Percentiles rank a stretch among this genome's conserved stretches.
Evolutionary conservation across 2,888 invertebrate species (phyloP).

Genomic region (Polymixis lichenea): DNA sequence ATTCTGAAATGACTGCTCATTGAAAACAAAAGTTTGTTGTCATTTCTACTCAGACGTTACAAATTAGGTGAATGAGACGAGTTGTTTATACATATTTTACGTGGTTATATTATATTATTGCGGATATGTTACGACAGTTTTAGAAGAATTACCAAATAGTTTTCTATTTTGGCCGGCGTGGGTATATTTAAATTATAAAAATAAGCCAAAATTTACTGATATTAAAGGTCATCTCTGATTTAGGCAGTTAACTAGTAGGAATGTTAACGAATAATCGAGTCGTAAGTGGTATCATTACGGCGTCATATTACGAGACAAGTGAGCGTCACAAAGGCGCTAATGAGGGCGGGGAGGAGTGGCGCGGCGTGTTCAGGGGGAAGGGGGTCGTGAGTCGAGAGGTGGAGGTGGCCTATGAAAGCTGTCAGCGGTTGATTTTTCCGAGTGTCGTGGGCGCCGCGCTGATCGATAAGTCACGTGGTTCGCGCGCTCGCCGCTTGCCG

Average conservation of each 20-base stretch:
- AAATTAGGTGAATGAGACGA: conserved; percentile 35
- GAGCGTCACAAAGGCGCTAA: conserved; percentile 90
- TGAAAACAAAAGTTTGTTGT: conserved; percentile 67
- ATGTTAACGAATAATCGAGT: conserved; percentile 79
- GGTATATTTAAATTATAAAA: conserved; percentile 9
- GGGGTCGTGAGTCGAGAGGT: conserved; percentile 69
- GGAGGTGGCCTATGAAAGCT: conserved; percentile 87
- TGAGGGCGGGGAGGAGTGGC: conserved; percentile 82
- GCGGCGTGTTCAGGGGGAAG: conserved; percentile 55
- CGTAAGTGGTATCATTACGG: conserved; percentile 87
- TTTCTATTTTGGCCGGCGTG: not conserved
- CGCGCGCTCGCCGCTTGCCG: conserved; percentile 76
- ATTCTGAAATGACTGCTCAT: conserved; percentile 64
- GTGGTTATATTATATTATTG: not conserved
- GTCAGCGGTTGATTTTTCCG: conserved; percentile 91
- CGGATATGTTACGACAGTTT: not conserved
- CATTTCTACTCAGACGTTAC: conserved; percentile 48
- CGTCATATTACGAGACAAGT: conserved; percentile 88
- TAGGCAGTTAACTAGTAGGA: conserved; percentile 54
- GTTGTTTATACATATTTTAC: conserved; percentile 19
- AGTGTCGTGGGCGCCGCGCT: conserved; percentile 89
- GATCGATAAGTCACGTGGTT: conserved; percentile 90
- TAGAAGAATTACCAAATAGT: not conserved
- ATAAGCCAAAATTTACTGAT: not conserved
- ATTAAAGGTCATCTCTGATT: conserved; percentile 36